Conservation (phyloP, 2,888 invertebrate genomes). For the Netelia virgata region DNA sequence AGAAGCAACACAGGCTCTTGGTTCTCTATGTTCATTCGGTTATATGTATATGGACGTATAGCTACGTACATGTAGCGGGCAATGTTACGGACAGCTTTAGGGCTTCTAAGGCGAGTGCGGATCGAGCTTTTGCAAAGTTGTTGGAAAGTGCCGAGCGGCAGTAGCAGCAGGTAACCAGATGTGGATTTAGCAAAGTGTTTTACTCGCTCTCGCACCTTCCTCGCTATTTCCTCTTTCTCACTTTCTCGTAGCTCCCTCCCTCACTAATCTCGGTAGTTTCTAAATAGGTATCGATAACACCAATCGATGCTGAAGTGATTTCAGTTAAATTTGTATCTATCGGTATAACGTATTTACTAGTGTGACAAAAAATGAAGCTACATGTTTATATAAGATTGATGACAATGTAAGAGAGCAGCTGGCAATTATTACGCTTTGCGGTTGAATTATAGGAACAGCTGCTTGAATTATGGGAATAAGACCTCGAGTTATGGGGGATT, state of each 20-base stretch:
- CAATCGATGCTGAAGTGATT: background rate
- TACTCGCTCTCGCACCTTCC: slow-evolving; percentile 36
- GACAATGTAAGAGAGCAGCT: no score
- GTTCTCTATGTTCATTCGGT: slow-evolving; percentile 14
- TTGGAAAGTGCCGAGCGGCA: slow-evolving; percentile 62
- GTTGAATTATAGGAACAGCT: no score
- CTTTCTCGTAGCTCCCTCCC: background rate
- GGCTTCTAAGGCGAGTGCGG: slow-evolving; percentile 60
- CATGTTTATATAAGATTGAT: no score
- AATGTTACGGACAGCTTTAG: slow-evolving; percentile 69
- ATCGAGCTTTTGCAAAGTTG: slow-evolving; percentile 53
- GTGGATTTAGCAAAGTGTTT: slow-evolving; percentile 71
- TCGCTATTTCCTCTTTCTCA: background rate
- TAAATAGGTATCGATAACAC: background rate
- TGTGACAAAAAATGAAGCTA: background rate
- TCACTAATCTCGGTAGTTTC: background rate
- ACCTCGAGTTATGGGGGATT: no score
- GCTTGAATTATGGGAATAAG: no score
- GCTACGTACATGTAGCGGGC: slow-evolving; percentile 13
- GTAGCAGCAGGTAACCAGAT: slow-evolving; percentile 65
- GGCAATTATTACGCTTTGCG: no score
- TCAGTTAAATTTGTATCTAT: background rate
- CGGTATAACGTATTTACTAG: background rate
- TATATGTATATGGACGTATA: slow-evolving; percentile 18
- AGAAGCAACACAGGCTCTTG: slow-evolving; percentile 41